Conservation (phyloP, 2,797 vertebrate genomes). For the Peromyscus eremicus region DNA sequence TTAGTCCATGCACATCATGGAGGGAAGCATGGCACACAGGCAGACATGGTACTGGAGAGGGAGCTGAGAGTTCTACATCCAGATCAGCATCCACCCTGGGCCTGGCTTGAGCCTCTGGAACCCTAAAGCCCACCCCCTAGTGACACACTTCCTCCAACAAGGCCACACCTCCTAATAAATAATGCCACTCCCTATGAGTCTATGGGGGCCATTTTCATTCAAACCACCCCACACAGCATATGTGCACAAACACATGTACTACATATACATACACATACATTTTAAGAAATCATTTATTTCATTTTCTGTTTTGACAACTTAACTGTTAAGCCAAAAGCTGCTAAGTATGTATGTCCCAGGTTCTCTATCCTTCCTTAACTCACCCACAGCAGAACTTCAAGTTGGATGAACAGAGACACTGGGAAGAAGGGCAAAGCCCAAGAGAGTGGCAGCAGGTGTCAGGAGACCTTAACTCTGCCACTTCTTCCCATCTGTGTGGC, state of each 20-base stretch:
- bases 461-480: neutral
- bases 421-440: neutral
- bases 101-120: neutral
- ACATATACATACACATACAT: neutral
- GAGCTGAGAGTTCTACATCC: neutral
- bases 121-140: neutral
- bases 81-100: neutral
- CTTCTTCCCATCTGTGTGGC: neutral
- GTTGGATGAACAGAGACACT: neutral
- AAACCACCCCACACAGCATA: neutral
- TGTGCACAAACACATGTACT: neutral
- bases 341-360: neutral
- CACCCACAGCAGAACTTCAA: neutral
- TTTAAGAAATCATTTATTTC: neutral
- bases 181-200: neutral
- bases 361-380: neutral
- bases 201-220: neutral
- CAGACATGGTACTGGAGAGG: neutral
- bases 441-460: too few species aligned
- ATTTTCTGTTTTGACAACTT: neutral
- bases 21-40: neutral
- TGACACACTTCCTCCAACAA: neutral
- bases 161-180: neutral
- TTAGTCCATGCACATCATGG: neutral
- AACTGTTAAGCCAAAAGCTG: neutral